These are phyloP conservation scores for Drosophila kohkoa DNA, from an alignment of 1,140 invertebrate species.

Conservation along the genomic window DNA sequence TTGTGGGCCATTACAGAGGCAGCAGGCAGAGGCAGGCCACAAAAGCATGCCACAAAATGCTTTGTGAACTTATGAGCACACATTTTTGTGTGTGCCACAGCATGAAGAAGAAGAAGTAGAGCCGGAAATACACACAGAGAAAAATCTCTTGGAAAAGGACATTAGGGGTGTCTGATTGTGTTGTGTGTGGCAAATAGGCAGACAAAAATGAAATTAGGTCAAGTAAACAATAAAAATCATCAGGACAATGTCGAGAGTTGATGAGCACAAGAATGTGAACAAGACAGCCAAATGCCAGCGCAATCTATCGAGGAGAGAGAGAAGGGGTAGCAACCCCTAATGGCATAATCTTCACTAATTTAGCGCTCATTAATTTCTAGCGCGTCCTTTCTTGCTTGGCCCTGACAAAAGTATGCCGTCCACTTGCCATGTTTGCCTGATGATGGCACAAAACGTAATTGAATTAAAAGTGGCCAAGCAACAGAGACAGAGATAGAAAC, in stretches of 20 bases:
- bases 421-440: conserved; percentile 30
- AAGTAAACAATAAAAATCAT: conserved; percentile 83
- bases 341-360: conserved; percentile 83
- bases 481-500: neutral
- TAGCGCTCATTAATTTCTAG: conserved; percentile 83
- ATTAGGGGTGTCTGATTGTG: conserved; percentile 27
- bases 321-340: conserved; percentile 56
- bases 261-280: conserved; percentile 58
- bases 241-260: conserved; percentile 70
- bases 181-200: conserved; percentile 22
- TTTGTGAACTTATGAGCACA: conserved; percentile 55
- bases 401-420: neutral
- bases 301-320: conserved; percentile 1
- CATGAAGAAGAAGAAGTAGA: neutral
- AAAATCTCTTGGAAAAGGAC: conserved; percentile 6
- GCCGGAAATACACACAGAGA: neutral
- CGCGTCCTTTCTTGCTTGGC: conserved; percentile 35
- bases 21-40: conserved; percentile 49
- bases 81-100: conserved; percentile 68
- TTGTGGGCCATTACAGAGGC: conserved; percentile 32
- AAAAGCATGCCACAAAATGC: conserved; percentile 56
- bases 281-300: conserved; percentile 31
- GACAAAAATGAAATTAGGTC: conserved; percentile 63
- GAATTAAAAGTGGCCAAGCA: conserved; percentile 75
- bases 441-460: conserved; percentile 71